These are phyloP conservation scores for Pterobdella sp. DNA, from an alignment of 2,888 invertebrate genomes.

Conservation along the genomic window DNA sequence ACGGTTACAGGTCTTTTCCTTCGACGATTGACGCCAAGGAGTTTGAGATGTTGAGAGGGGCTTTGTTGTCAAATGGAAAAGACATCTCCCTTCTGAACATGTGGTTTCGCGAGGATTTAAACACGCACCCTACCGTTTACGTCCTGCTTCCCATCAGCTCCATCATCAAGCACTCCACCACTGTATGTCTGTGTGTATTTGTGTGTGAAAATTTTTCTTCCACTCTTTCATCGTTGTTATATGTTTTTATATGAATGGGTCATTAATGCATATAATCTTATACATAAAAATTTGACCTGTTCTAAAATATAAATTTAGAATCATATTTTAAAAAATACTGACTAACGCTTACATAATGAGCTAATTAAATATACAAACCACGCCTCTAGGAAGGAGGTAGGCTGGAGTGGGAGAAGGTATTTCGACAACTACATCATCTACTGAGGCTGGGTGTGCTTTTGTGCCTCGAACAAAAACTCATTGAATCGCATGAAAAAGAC, in stretches of 20 bases:
- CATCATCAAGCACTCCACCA: conserved; percentile 36
- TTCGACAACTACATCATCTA: conserved; percentile 38
- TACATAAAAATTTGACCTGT: no score
- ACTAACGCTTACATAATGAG: no score
- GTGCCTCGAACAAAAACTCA: conserved; percentile 38
- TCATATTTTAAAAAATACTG: no score
- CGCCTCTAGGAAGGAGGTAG: conserved; percentile 36
- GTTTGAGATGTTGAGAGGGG: conserved; percentile 41
- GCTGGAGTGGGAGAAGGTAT: conserved; percentile 39
- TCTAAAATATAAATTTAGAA: no score
- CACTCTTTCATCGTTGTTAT: neutral
- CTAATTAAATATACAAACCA: no score
- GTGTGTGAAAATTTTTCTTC: neutral
- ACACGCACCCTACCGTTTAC: conserved; percentile 43
- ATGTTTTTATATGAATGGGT: neutral
- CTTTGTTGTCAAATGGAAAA: conserved; percentile 37
- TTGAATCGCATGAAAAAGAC: conserved; percentile 39
- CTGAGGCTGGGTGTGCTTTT: conserved; percentile 40
- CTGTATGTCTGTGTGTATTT: conserved; percentile 32
- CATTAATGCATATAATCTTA: no score
- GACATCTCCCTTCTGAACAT: conserved; percentile 40
- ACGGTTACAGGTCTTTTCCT: conserved; percentile 44
- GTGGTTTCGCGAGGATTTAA: conserved; percentile 44
- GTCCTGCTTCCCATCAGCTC: conserved; percentile 41
- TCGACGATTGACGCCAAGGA: conserved; percentile 40